Conservation (phyloP, 2,888 invertebrate genomes). For the Pecten maximus region DNA sequence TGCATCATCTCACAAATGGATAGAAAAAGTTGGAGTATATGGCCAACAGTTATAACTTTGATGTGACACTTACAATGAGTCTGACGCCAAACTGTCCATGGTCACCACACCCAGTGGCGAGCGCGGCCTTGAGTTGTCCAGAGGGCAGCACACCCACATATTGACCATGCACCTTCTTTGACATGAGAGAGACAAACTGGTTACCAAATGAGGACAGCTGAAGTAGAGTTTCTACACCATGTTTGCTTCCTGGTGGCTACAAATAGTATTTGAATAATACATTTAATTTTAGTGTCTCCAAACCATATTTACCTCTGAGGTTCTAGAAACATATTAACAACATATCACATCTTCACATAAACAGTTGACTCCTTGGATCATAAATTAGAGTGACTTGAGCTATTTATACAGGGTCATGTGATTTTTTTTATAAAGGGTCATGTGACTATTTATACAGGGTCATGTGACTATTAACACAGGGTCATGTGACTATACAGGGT, state of each 20-base stretch:
- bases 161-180: conserved; percentile 67
- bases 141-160: conserved; percentile 73
- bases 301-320: background rate
- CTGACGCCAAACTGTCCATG: conserved; percentile 75
- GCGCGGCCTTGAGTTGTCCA: conserved; percentile 76
- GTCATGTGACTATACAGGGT: no score
- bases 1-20: no score
- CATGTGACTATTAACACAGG: no score
- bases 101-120: conserved; percentile 71
- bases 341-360: background rate
- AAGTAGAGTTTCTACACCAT: conserved; percentile 76
- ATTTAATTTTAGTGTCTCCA: background rate
- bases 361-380: no score
- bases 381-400: no score
- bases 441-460: no score
- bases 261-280: conserved; percentile 33
- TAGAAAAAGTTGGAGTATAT: no score
- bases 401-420: no score
- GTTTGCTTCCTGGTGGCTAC: conserved; percentile 69
- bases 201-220: conserved; percentile 66
- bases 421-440: no score
- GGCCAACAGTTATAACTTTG: background rate
- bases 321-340: background rate
- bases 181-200: conserved; percentile 75
- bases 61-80: conserved; percentile 74